Percentiles rank a stretch among this genome's conserved stretches.
These are phyloP conservation scores for Bambusicola thoracicus DNA, from an alignment of 2,113 vertebrate genomes.

Conservation along the genomic window DNA sequence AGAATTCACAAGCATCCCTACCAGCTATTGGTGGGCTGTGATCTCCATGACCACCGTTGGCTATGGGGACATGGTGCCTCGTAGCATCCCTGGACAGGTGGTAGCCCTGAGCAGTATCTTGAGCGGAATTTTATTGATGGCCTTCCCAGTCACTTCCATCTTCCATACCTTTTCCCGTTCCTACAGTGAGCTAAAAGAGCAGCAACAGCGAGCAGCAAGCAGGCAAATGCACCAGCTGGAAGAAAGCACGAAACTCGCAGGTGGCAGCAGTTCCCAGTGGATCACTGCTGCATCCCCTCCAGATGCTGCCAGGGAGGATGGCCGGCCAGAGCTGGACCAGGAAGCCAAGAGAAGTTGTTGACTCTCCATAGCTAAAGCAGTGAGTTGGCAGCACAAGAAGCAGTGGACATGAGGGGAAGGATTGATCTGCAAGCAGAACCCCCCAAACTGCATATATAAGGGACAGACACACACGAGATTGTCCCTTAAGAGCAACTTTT, in stretches of 20 bases:
- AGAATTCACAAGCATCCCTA: conserved; percentile 95
- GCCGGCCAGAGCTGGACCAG: background rate
- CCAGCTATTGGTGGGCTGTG: conserved; percentile 97
- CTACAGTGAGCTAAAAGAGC: conserved; percentile 93
- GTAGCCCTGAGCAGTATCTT: conserved; percentile 96
- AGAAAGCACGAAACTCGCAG: conserved; percentile 78
- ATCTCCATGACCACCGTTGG: conserved; percentile 99
- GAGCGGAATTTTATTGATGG: conserved; percentile 97
- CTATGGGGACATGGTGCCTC: conserved; percentile 97
- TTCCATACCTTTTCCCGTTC: conserved; percentile 97
- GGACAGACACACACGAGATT: background rate
- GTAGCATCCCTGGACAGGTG: conserved; percentile 94
- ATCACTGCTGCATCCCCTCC: conserved; percentile 45
- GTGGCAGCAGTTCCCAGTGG: conserved; percentile 73
- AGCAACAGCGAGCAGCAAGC: conserved; percentile 82
- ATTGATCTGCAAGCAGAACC: background rate
- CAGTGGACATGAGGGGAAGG: background rate
- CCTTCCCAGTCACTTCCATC: conserved; percentile 96
- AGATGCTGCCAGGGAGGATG: background rate
- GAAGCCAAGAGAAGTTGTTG: conserved; percentile 10
- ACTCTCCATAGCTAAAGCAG: background rate
- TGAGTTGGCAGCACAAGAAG: conserved; percentile 20
- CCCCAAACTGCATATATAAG: background rate
- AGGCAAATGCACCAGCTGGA: conserved; percentile 79
- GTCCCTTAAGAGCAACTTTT: background rate